A percentile compares a stretch with the other conserved stretches of the same genome.
Conservation (phyloP, 2,797 vertebrate species). For the Emydoidea blandingii region DNA sequence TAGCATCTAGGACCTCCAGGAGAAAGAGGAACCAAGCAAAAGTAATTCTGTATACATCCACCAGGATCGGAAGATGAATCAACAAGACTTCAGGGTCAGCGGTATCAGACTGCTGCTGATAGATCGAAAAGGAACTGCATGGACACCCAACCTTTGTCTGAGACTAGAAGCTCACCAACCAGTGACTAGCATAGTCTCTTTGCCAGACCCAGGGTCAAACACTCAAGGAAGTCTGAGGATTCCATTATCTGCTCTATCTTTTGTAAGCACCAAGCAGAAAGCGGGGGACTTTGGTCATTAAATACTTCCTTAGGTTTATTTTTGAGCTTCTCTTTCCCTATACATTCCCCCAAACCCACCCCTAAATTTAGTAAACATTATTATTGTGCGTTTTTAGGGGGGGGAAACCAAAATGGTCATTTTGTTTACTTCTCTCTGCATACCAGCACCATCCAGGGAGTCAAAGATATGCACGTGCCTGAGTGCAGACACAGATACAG, state of each 20-base stretch:
- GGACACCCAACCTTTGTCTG: neutral
- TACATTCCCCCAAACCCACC: neutral
- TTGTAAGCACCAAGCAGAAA: constrained; percentile 12
- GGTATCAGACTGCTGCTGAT: neutral
- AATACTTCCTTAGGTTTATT: neutral
- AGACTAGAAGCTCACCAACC: neutral
- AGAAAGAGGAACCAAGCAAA: neutral
- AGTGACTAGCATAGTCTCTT: neutral
- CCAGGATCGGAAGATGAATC: neutral
- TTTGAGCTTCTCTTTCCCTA: neutral
- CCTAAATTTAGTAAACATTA: constrained; percentile 35
- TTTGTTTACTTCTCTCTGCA: constrained; percentile 28
- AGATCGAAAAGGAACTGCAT: neutral
- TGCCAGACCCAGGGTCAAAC: neutral
- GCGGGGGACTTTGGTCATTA: neutral
- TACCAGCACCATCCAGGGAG: constrained; percentile 18
- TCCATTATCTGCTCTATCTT: neutral
- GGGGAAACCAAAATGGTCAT: constrained; percentile 25
- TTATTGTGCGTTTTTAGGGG: constrained; percentile 46
- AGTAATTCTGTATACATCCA: neutral
- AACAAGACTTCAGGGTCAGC: neutral
- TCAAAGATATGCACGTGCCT: neutral
- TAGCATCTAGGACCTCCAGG: neutral
- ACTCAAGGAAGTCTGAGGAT: neutral
- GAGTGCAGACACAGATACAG: constrained; percentile 40